phyloP scores from a whole-genome alignment of 2,797 vertebrate genomes.

The Gambusia yucatana region DNA sequence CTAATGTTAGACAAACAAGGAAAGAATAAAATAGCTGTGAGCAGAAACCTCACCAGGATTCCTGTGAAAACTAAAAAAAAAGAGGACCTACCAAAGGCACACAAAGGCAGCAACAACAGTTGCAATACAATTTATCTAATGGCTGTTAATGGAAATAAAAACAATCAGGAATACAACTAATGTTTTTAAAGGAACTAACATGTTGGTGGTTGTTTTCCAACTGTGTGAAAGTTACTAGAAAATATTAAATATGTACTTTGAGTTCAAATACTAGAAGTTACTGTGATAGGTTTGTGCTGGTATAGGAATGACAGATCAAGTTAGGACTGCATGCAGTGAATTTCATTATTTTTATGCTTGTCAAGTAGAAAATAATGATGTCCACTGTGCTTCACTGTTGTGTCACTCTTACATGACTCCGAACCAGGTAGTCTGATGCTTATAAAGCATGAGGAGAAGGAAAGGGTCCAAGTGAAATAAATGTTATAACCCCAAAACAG shows the following conservation, averaged over 20 bases:
- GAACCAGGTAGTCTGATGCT: background rate
- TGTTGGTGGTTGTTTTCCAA: background rate
- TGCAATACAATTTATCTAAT: background rate
- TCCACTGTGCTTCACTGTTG: slow-evolving; percentile 27
- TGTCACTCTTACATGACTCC: background rate
- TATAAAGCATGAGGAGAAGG: slow-evolving; percentile 6
- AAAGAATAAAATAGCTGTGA: background rate
- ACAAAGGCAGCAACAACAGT: background rate
- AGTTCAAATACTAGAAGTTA: background rate
- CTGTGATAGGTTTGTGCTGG: background rate
- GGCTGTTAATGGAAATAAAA: background rate
- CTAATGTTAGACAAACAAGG: background rate
- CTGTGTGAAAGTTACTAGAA: background rate
- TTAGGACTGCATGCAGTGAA: background rate
- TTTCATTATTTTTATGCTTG: background rate
- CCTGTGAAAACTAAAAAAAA: background rate
- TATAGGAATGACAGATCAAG: background rate
- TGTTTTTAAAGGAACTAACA: background rate
- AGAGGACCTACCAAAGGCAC: background rate
- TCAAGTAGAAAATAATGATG: background rate
- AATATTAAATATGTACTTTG: background rate
- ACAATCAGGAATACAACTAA: background rate
- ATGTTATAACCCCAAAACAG: background rate
- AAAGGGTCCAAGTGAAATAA: slow-evolving; percentile 12
- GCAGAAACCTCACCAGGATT: background rate